A percentile compares a stretch with the other conserved stretches of the same genome.
Evolutionary conservation across 2,888 invertebrate genomes (phyloP).

Genomic region (Philonicus albiceps): DNA sequence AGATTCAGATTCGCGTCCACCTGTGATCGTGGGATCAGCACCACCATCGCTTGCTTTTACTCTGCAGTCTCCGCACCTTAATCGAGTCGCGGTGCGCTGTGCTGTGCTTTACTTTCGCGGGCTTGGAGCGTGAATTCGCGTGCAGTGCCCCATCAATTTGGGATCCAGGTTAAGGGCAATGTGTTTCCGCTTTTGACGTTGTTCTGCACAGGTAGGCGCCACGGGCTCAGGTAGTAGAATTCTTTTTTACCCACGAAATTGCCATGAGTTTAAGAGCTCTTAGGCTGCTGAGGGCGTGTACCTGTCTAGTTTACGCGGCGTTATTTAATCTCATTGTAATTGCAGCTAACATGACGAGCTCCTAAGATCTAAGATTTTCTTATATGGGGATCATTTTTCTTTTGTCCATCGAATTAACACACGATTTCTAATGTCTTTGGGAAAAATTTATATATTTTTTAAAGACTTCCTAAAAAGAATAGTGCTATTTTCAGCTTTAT

Average conservation of each 20-base stretch:
- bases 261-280: background rate
- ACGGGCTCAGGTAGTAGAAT: background rate
- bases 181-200: background rate
- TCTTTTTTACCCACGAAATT: background rate
- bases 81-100: background rate
- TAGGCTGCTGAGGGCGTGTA: background rate
- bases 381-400: no score
- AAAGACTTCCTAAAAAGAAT: no score
- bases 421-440: no score
- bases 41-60: background rate
- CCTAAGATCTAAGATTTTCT: background rate
- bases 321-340: background rate
- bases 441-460: no score
- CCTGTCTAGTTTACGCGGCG: background rate
- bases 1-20: background rate
- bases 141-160: background rate
- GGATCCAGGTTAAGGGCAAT: slow-evolving; percentile 18
- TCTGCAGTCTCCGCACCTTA: background rate
- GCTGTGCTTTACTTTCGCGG: background rate
- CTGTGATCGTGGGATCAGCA: background rate
- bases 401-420: background rate
- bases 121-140: background rate
- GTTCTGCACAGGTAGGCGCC: background rate
- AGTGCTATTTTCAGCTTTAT: no score
- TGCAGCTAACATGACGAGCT: background rate